Base-by-base conservation (phyloP, 92 coral and sea anemone genomes). In the Micromussa lordhowensis region DNA sequence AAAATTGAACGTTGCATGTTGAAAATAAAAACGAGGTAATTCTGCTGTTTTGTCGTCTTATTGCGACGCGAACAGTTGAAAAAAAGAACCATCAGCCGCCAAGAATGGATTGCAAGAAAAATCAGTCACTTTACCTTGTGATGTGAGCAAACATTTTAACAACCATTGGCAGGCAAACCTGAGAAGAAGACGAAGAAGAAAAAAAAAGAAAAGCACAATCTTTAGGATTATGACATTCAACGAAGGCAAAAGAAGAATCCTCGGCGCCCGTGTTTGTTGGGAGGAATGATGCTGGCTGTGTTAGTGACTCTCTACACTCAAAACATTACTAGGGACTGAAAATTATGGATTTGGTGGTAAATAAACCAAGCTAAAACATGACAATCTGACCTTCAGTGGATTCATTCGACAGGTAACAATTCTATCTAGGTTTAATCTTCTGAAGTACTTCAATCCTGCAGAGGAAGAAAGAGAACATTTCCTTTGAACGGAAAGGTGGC, bases 141-240 rank as follows among this genome's bases (percentile, higher is more conserved):
- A 96, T 91, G 53, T 82, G 88, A 38, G 99, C 99, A 90, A 98
- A 98, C 94, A 96, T 93, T 36, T 93, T 91, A 2, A 96, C 99
- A 32, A 95, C 94, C 14, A 94, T 92, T 30, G 99, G 94, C 51
- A 98, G 90, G 77, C 99, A 98, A 22, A 96, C 96, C 99, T 98
- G 5, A 51, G 48, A 15, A 59, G 81, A 75, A 55, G 9, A 11
- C 51, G 48, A 15, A 59, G 81, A 75, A 55, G 9, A 11, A 2
- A 49, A 19, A 57, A 74, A 64, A 44, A 13, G 12, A 5, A n/a
- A 80, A 30, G 14, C 11, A 36, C 48, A 82, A 15, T 0, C 13
- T 61, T 61, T 22, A 24, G 24, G 11, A 61, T 61, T 61, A 22
- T 11, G 12, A 30, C 9, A 26, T 66, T 28, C 2, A 63, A 63